phyloP scores from a whole-genome alignment of 2,888 invertebrate genomes.

The Liopterus haemorrhoidalis region DNA sequence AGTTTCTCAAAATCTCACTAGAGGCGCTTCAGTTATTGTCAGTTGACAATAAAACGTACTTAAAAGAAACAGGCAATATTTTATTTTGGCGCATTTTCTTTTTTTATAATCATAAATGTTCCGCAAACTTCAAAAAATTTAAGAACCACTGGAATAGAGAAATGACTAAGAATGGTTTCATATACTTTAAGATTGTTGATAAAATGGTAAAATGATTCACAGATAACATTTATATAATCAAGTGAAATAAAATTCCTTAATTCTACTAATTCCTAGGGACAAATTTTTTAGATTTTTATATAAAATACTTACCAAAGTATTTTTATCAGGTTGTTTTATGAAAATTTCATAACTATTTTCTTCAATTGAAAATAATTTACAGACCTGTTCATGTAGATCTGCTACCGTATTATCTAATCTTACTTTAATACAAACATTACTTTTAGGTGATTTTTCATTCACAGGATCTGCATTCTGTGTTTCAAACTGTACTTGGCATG shows the following conservation, averaged over 20 bases:
- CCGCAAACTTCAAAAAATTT: too few relatives aligned
- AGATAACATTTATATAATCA: too few relatives aligned
- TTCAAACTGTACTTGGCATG: conserved; percentile 47
- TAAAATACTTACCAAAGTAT: conserved; percentile 30
- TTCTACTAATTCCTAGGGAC: too few relatives aligned
- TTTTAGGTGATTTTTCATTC: not conserved
- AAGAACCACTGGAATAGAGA: too few relatives aligned
- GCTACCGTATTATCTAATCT: conserved; percentile 46
- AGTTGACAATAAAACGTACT: too few relatives aligned
- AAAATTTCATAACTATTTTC: conserved; percentile 46
- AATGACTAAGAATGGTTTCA: too few relatives aligned
- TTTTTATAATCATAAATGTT: not conserved
- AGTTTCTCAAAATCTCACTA: too few relatives aligned
- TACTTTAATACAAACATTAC: conserved; percentile 35
- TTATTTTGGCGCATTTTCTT: not conserved
- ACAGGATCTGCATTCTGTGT: conserved; percentile 25
- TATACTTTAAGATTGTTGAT: too few relatives aligned
- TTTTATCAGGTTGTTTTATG: conserved; percentile 35
- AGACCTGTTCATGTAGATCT: conserved; percentile 48
- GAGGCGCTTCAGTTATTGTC: too few relatives aligned
- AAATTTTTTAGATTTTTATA: not conserved
- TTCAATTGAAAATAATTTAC: conserved; percentile 46
- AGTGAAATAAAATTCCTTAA: too few relatives aligned
- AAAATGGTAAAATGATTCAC: too few relatives aligned
- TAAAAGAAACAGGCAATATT: conserved; percentile 7